These are phyloP conservation scores for Orchestia grillus DNA, from an alignment of 1,140 invertebrate species.

Conservation along the genomic window DNA sequence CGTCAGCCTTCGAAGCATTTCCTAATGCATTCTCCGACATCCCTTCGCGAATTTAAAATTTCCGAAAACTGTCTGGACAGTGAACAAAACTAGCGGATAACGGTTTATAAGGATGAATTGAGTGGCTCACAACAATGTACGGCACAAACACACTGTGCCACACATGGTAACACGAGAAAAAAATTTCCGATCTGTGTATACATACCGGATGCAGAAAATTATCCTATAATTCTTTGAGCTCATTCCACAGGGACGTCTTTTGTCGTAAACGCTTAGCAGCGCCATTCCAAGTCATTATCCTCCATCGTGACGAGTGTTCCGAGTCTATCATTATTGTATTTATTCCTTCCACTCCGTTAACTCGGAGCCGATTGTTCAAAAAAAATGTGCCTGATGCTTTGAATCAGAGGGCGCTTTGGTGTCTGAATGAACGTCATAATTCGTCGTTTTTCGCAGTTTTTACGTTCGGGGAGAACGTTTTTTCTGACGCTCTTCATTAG, in stretches of 20 bases:
- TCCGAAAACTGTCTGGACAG: neutral
- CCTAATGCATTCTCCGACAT: no score
- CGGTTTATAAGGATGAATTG: neutral
- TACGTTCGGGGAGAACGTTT: neutral
- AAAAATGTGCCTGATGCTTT: neutral
- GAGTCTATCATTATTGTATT: conserved; percentile 34
- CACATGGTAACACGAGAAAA: neutral
- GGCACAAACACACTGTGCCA: neutral
- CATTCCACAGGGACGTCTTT: neutral
- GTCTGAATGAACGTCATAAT: neutral
- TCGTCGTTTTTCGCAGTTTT: neutral
- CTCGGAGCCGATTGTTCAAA: neutral
- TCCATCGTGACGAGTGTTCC: conserved; percentile 11
- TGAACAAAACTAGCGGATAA: neutral
- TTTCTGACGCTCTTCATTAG: neutral
- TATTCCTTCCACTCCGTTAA: conserved; percentile 30
- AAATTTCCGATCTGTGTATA: neutral
- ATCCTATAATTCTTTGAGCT: neutral
- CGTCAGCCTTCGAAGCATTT: no score
- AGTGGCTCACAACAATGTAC: neutral
- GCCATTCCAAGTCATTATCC: conserved; percentile 45
- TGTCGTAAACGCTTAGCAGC: neutral
- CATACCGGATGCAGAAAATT: neutral
- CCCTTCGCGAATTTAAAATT: no score
- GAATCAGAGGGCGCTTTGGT: neutral